Base-by-base conservation (phyloP, 2,797 vertebrate species). In the Myotis myotis region DNA sequence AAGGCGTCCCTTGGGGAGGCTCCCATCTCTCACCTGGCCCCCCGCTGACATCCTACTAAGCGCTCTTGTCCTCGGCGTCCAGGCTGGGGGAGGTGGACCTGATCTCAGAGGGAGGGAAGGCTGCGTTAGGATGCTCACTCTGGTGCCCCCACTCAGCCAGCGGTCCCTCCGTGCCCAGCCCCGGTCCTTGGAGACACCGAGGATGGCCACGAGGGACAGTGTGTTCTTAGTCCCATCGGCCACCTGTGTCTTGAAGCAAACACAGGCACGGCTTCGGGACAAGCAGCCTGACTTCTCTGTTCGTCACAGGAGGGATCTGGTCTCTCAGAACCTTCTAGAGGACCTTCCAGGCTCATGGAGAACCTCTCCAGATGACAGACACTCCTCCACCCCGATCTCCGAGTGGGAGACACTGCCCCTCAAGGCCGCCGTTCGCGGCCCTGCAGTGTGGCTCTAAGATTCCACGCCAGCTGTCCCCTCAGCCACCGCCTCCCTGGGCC, bases 391-490 rank as follows among this genome's bases (percentile, higher is more conserved):
- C 51, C 68, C 51, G 22, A 22, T 9, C 41, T 51, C 55, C 47
- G 2, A 19, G 13, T 4, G 13, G 25, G 41, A 44, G 28, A 10
- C 2, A 8, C 17, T n/a, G 25, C 51, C 30, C 30, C 23, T 28
- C 20, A 1, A 28, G 1, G 4, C 8, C 25, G 10, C 49, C 38
- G 1, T 55, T 55, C 3, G 23, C 3, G 55, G 55, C 22, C 10
- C 55, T 57, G 55, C 55, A 11, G 10, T 25, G 55, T 11, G 55
- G 55, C 55, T 57, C 93, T 87, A 44, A 30, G 72, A 82, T 44
- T 64, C 89, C 62, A 68, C 6, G 28, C 44, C 93, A 44, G 94
- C 80, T 81, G 84, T n/a, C 87, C 53, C 78, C 86, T 25, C 33
- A 5, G 2, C 25, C 12, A 22, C 0, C n/a, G 44, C 89, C 41